Percentiles rank a stretch among this genome's conserved stretches.
Conservation (phyloP, 2,113 vertebrate genomes). For the Oncorhynchus keta region DNA sequence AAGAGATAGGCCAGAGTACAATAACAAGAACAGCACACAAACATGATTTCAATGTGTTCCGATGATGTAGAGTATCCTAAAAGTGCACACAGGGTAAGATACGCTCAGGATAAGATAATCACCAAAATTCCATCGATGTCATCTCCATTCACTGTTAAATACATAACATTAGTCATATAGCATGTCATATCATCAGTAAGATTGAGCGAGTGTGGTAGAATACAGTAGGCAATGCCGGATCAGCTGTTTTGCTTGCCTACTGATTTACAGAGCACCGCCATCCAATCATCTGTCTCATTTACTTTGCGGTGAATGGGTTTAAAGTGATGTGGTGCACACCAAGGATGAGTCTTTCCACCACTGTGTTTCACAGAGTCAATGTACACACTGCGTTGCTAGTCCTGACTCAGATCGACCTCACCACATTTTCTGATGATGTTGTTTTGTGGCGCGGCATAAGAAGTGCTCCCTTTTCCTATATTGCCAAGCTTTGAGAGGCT, state of each 20-base stretch:
- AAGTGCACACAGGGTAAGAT: no score
- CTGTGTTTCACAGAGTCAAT: background rate
- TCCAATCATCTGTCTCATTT: background rate
- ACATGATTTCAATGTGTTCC: no score
- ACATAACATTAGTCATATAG: background rate
- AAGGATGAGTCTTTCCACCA: background rate
- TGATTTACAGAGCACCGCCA: conserved; percentile 3
- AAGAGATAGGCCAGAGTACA: no score
- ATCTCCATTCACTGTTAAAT: background rate
- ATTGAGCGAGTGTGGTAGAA: background rate
- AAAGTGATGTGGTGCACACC: background rate
- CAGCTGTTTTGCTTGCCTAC: conserved; percentile 1
- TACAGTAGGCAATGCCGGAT: background rate
- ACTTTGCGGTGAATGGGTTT: background rate
- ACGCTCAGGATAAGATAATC: background rate
- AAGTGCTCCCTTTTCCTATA: background rate
- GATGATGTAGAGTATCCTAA: no score
- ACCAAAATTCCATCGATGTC: background rate
- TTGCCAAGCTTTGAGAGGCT: conserved; percentile 1
- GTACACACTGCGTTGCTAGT: conserved; percentile 2
- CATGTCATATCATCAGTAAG: conserved; percentile 7
- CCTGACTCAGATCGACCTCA: conserved; percentile 29
- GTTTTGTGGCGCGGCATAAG: conserved; percentile 38
- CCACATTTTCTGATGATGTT: conserved; percentile 43
- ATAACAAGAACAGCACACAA: no score